Conservation (phyloP, 2,888 invertebrate species). For the Allophyes oxyacanthae region DNA sequence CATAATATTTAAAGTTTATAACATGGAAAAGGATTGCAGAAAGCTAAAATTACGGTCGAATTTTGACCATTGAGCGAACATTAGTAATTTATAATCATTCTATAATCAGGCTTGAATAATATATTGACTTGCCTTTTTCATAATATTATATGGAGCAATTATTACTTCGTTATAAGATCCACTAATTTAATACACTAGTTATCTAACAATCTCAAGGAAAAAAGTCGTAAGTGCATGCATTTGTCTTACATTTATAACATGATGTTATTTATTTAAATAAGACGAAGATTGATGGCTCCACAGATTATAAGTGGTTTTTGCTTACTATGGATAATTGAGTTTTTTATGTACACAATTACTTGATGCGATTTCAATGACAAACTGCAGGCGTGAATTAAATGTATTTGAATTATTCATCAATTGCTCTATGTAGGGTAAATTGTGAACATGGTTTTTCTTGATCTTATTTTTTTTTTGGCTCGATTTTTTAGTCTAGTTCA, state of each 20-base stretch:
- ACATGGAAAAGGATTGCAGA: too few relatives aligned
- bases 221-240: constrained; percentile 33
- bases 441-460: constrained; percentile 30
- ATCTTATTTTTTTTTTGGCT: constrained; percentile 7
- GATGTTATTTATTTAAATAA: constrained; percentile 49
- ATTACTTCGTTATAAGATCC: not conserved
- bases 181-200: constrained; percentile 5
- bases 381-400: constrained; percentile 36
- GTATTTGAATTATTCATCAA: constrained; percentile 50
- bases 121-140: too few relatives aligned
- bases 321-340: constrained; percentile 46
- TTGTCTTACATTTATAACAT: constrained; percentile 30
- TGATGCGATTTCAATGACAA: constrained; percentile 44
- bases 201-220: constrained; percentile 15
- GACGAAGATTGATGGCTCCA: constrained; percentile 43
- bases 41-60: too few relatives aligned
- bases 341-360: constrained; percentile 47
- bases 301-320: constrained; percentile 46
- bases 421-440: constrained; percentile 42
- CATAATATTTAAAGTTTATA: too few relatives aligned
- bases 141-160: too few relatives aligned
- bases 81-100: too few relatives aligned
- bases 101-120: too few relatives aligned
- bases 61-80: too few relatives aligned
- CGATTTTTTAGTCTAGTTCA: constrained; percentile 43